Conservation (phyloP, 2,113 vertebrate genomes). For the Plecturocebus donacophilus region DNA sequence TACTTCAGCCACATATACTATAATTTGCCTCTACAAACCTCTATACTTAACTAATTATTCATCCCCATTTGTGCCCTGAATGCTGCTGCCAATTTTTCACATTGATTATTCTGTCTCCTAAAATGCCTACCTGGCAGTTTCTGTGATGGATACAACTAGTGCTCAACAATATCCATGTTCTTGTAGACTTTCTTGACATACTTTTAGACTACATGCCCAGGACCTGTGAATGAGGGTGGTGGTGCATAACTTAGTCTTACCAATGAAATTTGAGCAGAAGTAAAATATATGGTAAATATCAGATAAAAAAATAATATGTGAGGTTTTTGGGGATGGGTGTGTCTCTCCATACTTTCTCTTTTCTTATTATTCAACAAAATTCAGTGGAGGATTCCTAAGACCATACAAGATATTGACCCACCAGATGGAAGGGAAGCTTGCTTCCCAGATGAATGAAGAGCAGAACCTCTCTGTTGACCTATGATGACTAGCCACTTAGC, state of each 20-base stretch:
- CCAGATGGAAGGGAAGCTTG: not conserved
- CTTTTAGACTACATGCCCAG: not conserved
- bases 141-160: not conserved
- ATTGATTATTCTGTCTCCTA: not conserved
- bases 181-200: not conserved
- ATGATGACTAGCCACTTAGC: not conserved
- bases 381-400: not conserved
- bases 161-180: not conserved
- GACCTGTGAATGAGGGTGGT: accelerated
- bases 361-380: not conserved
- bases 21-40: not conserved
- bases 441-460: not conserved
- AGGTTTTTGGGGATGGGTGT: not conserved
- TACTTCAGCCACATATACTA: not conserved
- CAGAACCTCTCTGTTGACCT: not conserved
- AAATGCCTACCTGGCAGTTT: not conserved
- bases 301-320: not conserved
- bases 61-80: not conserved
- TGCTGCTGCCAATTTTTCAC: not conserved
- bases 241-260: not conserved
- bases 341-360: not conserved
- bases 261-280: not conserved
- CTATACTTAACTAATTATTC: not conserved
- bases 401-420: not conserved
- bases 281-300: not conserved